Evolutionary conservation across 2,797 vertebrate species (phyloP).

Genomic region (Pelobates cultripes): DNA sequence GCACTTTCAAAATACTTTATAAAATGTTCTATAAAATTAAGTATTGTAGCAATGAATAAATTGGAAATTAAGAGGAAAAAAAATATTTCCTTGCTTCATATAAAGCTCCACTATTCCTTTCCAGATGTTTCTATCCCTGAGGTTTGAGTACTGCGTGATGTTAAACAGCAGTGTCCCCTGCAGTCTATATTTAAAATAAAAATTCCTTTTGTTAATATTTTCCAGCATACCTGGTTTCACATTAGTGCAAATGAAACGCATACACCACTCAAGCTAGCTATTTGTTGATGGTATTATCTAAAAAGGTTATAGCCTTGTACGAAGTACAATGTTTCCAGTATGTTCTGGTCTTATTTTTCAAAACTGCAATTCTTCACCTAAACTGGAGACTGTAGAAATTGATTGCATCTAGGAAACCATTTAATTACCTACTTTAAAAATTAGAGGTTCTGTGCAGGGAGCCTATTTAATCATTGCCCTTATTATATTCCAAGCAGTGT

Average conservation of each 20-base stretch:
- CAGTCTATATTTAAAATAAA: constrained; percentile 55
- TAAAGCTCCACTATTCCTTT: constrained; percentile 43
- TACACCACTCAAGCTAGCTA: background rate
- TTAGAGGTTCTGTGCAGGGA: background rate
- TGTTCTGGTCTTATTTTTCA: background rate
- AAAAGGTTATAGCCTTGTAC: background rate
- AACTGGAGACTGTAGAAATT: background rate
- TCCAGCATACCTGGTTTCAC: constrained; percentile 8
- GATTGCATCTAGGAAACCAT: background rate
- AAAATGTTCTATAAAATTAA: constrained; percentile 53
- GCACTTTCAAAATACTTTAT: constrained; percentile 54
- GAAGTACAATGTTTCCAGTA: background rate
- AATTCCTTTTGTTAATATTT: constrained; percentile 23
- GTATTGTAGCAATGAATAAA: constrained; percentile 42
- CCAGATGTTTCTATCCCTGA: constrained; percentile 30
- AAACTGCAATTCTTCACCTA: background rate
- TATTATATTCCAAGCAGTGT: background rate
- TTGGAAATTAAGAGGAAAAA: constrained; percentile 34
- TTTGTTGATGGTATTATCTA: background rate
- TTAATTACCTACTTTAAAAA: background rate
- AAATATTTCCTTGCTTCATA: constrained; percentile 32
- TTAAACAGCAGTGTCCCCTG: constrained; percentile 65
- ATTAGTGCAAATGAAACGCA: background rate
- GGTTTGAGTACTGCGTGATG: constrained; percentile 1
- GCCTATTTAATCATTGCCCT: background rate